Base-by-base conservation (phyloP, 2,113 vertebrate genomes). In the Anthoscopus minutus region DNA sequence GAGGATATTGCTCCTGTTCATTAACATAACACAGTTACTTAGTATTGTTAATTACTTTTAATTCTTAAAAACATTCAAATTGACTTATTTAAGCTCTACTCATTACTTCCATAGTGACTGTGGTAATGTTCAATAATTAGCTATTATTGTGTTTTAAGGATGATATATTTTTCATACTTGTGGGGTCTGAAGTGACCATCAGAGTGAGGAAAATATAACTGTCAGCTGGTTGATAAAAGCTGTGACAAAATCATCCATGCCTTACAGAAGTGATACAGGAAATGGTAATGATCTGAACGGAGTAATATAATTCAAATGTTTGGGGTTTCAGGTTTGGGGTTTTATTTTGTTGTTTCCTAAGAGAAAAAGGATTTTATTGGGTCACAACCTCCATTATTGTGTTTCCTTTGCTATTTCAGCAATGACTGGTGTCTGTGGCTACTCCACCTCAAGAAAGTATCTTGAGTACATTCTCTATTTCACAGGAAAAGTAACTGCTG, bases 51-150 rank as follows among this genome's bases (percentile, higher is more conserved):
- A 70, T 66, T 50, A 10, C 4, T 92, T 74, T 65, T 33, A 25
- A 31, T 47, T 83, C 60, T 89, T 78, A 69, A 73, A 93, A 91
- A 51, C 4, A 45, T 27, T 78, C 21, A 66, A 30, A 60, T 47
- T 37, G 35, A 62, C 81, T 95, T 87, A 76, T 93, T 89, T 95
- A 96, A 99, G 98, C 74, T 99, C 98, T 73, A 98, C 97, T 25
- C 98, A 98, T 17, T 93, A 98, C 86, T 99, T 99, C 73, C 96
- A 98, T 71, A 98, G 97, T 98, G 7, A 89, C 98, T 95, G 98
- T 98, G 45, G 98, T 99, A 84, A 95, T 98, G 80, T 97, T 99
- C 65, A 98, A 98, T 97, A 99, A 99, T 88, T 98, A 98, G 98
- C 98, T 98, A 90, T 85, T 48, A 51, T 24, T 50, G 23, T 15